Conservation (phyloP, 2,888 invertebrate genomes). For the Lasioglossum malachurum region DNA sequence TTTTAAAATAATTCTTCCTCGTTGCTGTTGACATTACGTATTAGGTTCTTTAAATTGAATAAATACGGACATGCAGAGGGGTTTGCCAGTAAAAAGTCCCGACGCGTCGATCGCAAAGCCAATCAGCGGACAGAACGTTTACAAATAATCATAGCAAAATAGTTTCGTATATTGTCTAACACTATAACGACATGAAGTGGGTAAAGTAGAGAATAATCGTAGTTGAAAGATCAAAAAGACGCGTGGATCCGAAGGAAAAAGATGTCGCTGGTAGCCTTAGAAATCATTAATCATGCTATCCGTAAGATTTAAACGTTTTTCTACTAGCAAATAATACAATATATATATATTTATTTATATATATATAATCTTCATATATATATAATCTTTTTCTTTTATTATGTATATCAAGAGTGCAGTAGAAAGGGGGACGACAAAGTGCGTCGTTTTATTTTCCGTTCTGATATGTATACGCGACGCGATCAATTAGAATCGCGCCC, state of each 20-base stretch:
- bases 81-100: conserved; percentile 31
- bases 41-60: neutral
- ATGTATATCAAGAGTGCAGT: conserved; percentile 44
- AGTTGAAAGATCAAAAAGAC: conserved; percentile 50
- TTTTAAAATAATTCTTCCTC: neutral
- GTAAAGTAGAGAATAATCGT: conserved; percentile 56
- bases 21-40: neutral
- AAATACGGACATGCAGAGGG: neutral
- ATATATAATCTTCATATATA: conserved; percentile 25
- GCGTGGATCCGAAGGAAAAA: conserved; percentile 45
- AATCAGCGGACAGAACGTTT: conserved; percentile 58
- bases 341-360: conserved; percentile 30
- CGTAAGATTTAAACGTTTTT: conserved; percentile 43
- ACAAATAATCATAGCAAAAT: conserved; percentile 64
- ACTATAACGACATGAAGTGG: conserved; percentile 59
- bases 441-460: conserved; percentile 6
- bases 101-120: conserved; percentile 65
- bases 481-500: conserved; percentile 41
- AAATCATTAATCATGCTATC: conserved; percentile 43
- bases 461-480: conserved; percentile 50
- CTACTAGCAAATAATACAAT: conserved; percentile 55
- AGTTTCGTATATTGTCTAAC: conserved; percentile 60
- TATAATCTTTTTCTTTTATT: conserved; percentile 37
- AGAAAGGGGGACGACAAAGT: conserved; percentile 20
- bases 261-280: conserved; percentile 36